Base-by-base conservation (phyloP, 2,888 invertebrate genomes). In the Lymantria dispar region DNA sequence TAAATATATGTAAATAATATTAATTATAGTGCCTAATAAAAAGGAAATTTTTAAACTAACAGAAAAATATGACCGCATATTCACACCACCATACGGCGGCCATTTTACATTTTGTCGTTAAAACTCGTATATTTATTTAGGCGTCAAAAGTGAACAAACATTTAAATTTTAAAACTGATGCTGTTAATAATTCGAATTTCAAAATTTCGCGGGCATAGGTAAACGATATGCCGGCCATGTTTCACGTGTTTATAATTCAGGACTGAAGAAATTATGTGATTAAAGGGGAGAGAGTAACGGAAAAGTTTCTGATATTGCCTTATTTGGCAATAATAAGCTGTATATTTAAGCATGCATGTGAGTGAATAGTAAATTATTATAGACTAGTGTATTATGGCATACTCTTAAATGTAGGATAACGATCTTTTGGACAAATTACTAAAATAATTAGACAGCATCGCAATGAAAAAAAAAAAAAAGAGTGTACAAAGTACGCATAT, bases 231-330 rank as follows among this genome's bases (percentile, higher is more conserved):
- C 44, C 45, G 69, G 69, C 75, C 76, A 80, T 85, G 83, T 85
- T 82, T 81, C 80, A 86, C 78, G 72, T 68, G 70, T 78, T 78
- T 81, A 83, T 80, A 81, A 85, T 82, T 80, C 78, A 76, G 76
- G 61, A 70, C 74, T 68, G 77, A 72, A 73, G 79, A 80, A 79
- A 81, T 81, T 80, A 71, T 58, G 52, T 51, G 52, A 50, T 45
- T 63, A 50, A 47, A 56, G 63, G 67, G 66, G 62, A 60, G 65
- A 51, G 59, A 72, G 76, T 81, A 29, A 38, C 48, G 31, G 22
- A 62, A 64, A 64, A 62, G 60, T 62, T 65, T 77, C 76, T 76
- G 78, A 80, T 83, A 84, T 81, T 81, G 80, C 75, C 5, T 2
- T 3, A 22, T 22, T 22, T 22, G 22, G 22, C 81, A 74, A 85